These are phyloP conservation scores for Pachliopta kotzebuea DNA, from an alignment of 2,888 invertebrate genomes.

Conservation along the genomic window DNA sequence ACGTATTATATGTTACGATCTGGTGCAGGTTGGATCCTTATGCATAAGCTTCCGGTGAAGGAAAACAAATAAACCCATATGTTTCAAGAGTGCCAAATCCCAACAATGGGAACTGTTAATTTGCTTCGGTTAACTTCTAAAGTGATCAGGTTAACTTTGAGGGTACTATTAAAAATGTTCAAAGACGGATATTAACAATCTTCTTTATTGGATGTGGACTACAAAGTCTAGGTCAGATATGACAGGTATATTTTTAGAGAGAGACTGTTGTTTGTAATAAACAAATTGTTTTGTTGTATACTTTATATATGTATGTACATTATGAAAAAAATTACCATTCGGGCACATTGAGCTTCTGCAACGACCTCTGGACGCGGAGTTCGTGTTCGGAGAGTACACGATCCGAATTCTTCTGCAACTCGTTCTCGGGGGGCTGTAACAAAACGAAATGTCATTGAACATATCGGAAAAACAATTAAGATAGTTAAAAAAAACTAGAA, in stretches of 20 bases:
- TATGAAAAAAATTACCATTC: slow-evolving; percentile 86
- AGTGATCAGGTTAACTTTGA: not conserved
- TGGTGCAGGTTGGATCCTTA: too few relatives aligned
- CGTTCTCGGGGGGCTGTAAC: slow-evolving; percentile 95
- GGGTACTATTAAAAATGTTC: not conserved
- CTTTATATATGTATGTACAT: not conserved
- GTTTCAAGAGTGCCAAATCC: too few relatives aligned
- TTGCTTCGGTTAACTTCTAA: too few relatives aligned
- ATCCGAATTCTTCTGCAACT: slow-evolving; percentile 92
- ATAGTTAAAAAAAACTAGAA: slow-evolving; percentile 18
- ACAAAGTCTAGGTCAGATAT: not conserved
- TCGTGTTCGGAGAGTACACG: slow-evolving; percentile 96
- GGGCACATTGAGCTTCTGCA: slow-evolving; percentile 96
- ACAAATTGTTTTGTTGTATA: too few relatives aligned
- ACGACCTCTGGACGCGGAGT: slow-evolving; percentile 93
- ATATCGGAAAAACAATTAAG: slow-evolving; percentile 1
- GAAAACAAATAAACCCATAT: too few relatives aligned
- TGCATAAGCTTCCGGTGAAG: too few relatives aligned
- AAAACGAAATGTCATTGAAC: slow-evolving; percentile 38
- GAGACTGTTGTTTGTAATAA: too few relatives aligned
- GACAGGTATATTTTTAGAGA: not conserved
- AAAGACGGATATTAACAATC: not conserved
- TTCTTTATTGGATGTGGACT: not conserved
- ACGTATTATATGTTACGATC: too few relatives aligned
- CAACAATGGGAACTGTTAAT: too few relatives aligned